Evolutionary conservation across 2,113 vertebrate species (phyloP).

Genomic region (Sminthopsis crassicaudata): DNA sequence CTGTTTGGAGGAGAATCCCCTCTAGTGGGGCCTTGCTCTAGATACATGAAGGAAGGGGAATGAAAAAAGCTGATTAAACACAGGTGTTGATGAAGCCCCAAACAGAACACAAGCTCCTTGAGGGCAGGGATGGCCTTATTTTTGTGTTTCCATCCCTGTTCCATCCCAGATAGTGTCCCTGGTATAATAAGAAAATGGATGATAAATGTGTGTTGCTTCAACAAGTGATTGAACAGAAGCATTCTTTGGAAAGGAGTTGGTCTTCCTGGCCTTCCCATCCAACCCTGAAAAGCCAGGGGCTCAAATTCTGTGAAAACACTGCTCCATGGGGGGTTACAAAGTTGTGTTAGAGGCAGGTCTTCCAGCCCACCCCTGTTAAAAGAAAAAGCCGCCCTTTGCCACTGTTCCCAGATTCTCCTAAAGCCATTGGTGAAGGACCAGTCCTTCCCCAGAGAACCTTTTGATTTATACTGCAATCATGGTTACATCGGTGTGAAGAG

Average conservation of each 20-base stretch:
- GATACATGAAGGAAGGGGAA: not conserved
- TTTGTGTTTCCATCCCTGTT: not conserved
- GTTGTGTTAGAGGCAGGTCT: not conserved
- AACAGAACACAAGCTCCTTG: not conserved
- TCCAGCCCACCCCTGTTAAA: not conserved
- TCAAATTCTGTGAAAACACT: not conserved
- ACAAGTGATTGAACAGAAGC: not conserved
- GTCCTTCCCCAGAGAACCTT: not conserved
- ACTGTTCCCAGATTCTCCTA: not conserved
- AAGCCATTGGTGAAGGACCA: not conserved
- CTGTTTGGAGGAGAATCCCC: not conserved
- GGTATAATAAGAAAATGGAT: too few species aligned
- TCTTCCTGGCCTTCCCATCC: not conserved
- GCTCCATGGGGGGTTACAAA: not conserved
- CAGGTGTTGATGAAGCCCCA: not conserved
- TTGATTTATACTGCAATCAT: not conserved
- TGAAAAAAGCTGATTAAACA: not conserved
- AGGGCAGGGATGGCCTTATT: not conserved
- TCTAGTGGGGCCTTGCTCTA: not conserved
- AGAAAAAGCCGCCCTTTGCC: not conserved
- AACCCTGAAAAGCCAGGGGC: not conserved
- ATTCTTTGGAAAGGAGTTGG: not conserved
- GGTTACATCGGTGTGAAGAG: not conserved
- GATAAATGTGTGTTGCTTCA: slow-evolving; percentile 27
- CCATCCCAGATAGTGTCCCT: too few species aligned